Evolutionary conservation across 2,888 invertebrate genomes (phyloP).

Genomic region (Athalia cordata): DNA sequence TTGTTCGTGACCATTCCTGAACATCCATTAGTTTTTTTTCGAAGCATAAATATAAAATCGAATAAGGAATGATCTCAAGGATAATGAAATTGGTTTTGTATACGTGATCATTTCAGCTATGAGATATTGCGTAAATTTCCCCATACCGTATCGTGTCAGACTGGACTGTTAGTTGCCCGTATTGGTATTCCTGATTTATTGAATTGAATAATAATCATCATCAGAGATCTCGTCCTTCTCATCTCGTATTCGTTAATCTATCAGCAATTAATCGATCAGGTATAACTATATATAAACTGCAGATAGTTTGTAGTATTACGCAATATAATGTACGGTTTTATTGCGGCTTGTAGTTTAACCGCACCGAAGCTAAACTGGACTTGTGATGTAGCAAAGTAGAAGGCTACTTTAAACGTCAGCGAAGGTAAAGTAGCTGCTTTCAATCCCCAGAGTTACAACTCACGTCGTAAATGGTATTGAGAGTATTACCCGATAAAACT

Average conservation of each 20-base stretch:
- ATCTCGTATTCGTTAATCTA: slow-evolving; percentile 59
- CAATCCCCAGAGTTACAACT: too few species aligned
- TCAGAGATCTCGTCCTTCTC: not conserved
- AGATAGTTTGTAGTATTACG: too few species aligned
- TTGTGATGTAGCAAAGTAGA: too few species aligned
- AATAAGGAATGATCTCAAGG: not conserved
- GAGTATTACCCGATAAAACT: not conserved
- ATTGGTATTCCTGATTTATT: slow-evolving; percentile 24
- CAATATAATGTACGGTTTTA: too few species aligned
- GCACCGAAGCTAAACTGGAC: too few species aligned
- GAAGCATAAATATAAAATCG: not conserved
- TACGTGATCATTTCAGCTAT: too few species aligned
- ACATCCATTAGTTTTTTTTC: not conserved
- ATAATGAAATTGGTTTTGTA: too few species aligned
- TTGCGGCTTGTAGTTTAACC: not conserved
- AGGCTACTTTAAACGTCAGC: too few species aligned
- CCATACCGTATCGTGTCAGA: not conserved
- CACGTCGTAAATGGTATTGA: slow-evolving; percentile 12
- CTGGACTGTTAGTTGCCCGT: too few species aligned
- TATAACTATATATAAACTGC: slow-evolving; percentile 50
- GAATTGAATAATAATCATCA: not conserved
- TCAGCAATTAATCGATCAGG: slow-evolving; percentile 65
- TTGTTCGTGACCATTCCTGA: too few species aligned
- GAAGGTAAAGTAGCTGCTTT: too few species aligned
- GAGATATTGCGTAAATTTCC: not conserved